Evolutionary conservation across 1,140 invertebrate species (phyloP).

Genomic region (Trichonephila clavata): DNA sequence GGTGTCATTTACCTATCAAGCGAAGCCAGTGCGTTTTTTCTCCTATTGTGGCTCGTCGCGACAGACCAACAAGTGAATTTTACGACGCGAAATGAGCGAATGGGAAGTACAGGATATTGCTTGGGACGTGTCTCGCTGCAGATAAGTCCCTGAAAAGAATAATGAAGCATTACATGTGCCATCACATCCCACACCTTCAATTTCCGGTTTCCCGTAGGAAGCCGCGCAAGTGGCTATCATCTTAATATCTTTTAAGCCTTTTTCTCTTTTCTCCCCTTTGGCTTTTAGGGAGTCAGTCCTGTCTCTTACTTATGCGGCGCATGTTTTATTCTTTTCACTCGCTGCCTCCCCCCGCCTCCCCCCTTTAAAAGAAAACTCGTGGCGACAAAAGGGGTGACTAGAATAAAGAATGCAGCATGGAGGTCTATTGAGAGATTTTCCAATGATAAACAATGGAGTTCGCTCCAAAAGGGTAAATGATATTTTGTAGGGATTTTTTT

Average conservation of each 20-base stretch:
- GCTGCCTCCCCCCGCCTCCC: too few relatives aligned
- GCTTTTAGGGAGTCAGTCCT: neutral
- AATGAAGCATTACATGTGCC: slow-evolving; percentile 72
- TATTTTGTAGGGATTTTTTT: neutral
- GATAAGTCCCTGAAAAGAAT: slow-evolving; percentile 47
- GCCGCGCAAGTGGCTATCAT: slow-evolving; percentile 58
- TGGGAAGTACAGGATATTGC: slow-evolving; percentile 56
- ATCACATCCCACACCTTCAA: slow-evolving; percentile 67
- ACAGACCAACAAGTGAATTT: slow-evolving; percentile 50
- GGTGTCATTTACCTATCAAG: too few relatives aligned
- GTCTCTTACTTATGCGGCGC: neutral
- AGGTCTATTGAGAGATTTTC: neutral
- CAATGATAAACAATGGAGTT: neutral
- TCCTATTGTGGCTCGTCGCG: neutral
- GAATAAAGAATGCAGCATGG: neutral
- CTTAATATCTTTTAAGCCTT: slow-evolving; percentile 64
- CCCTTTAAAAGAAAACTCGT: neutral
- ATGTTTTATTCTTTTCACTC: slow-evolving; percentile 2
- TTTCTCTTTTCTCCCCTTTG: neutral
- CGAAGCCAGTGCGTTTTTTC: too few relatives aligned
- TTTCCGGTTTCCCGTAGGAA: slow-evolving; percentile 71
- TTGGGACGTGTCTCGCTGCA: slow-evolving; percentile 11
- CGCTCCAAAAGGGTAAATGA: neutral
- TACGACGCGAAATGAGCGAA: slow-evolving; percentile 16
- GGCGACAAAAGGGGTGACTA: neutral